phyloP scores from a whole-genome alignment of 2,113 vertebrate genomes.

The Carettochelys insculpta region DNA sequence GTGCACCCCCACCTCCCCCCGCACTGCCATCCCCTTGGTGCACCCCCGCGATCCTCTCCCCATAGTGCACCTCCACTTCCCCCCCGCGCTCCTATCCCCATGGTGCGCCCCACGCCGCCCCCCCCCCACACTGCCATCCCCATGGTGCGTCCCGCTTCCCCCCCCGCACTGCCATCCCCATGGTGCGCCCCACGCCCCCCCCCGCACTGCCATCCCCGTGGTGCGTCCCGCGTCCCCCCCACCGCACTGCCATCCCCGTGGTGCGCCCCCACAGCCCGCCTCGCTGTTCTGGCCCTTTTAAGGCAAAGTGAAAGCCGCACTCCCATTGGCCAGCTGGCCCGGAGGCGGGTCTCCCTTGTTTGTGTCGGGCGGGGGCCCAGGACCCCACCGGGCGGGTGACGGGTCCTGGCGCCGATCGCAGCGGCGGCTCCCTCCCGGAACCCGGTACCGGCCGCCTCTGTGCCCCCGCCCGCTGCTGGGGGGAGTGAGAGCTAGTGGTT shows the following conservation, averaged over 20 bases:
- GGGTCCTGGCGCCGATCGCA: too few species aligned
- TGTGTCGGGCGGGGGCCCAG: constrained; percentile 17
- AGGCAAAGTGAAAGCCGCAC: not conserved
- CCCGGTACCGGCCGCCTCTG: not conserved
- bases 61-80: too few species aligned
- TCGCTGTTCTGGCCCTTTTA: not conserved
- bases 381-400: not conserved
- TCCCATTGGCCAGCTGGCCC: not conserved
- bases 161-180: too few species aligned
- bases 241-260: not conserved
- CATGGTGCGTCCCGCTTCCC: too few species aligned
- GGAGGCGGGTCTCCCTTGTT: not conserved
- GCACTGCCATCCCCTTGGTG: too few species aligned
- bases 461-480: not conserved
- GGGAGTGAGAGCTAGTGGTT: not conserved
- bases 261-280: too few species aligned
- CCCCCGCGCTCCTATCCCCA: not conserved
- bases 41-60: too few species aligned
- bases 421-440: not conserved
- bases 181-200: too few species aligned
- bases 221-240: not conserved
- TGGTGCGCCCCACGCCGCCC: rapidly evolving
- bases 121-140: too few species aligned
- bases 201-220: not conserved
- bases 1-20: too few species aligned